Evolutionary conservation across 2,113 vertebrate genomes (phyloP).

Genomic region (Petrocephalus microphthalmus): DNA sequence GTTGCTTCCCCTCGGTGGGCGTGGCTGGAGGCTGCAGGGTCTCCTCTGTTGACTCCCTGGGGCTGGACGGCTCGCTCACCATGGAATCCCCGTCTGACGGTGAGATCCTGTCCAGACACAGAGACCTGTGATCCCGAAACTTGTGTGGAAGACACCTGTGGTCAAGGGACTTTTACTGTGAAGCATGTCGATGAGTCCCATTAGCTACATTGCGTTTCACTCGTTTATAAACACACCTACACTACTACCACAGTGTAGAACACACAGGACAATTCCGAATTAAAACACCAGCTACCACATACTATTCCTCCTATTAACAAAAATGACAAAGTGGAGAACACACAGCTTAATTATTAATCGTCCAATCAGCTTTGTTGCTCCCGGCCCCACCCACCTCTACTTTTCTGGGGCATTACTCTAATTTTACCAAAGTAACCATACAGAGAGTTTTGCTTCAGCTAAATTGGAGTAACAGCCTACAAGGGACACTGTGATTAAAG

Average conservation of each 20-base stretch:
- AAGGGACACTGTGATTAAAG: neutral
- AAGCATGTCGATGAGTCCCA: neutral
- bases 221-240: neutral
- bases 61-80: conserved; percentile 85
- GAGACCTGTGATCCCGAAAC: neutral
- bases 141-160: neutral
- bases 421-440: neutral
- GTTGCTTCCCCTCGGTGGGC: conserved; percentile 64
- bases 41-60: conserved; percentile 80
- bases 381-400: neutral
- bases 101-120: conserved; percentile 65
- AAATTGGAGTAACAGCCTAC: neutral
- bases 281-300: neutral
- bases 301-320: neutral
- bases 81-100: conserved; percentile 89
- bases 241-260: neutral
- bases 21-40: conserved; percentile 61
- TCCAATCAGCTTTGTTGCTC: neutral
- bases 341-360: neutral
- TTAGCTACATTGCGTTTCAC: neutral
- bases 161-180: neutral
- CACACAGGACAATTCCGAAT: neutral
- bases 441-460: neutral
- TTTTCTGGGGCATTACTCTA: neutral
- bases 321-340: neutral